Evolutionary conservation across 1,140 invertebrate genomes (phyloP), one percentile per base, ranked within the genome.

Genomic region (Portunus trituberculatus): DNA sequence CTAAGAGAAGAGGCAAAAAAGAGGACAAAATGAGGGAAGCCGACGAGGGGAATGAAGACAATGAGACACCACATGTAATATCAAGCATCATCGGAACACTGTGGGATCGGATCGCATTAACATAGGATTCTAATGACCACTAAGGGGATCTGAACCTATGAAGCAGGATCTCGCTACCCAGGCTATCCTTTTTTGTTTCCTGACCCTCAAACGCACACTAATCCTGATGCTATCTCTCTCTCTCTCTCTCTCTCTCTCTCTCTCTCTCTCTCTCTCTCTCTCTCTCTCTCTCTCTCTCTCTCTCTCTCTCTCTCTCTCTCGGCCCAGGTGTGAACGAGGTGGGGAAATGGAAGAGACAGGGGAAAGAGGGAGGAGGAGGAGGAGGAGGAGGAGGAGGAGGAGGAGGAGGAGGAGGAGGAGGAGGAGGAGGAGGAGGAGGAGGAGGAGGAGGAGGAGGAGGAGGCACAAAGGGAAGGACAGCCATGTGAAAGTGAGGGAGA

Each of bases 221-320:
- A 39, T 39, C 28, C 76, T 83, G 20, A n/a, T 29, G 20, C 76
- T 83, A 25, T 83, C 76, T 83, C 76, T 83, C 76, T 39, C 39
- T 83, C 76, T 83, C 76, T 83, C 76, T 83, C 76, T 83, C 76
- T 83, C 76, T 83, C 76, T 83, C 76, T 83, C 76, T n/a, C 20
- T 29, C 28, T 83, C 20, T 29, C 76, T 83, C 76, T 29, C 28
- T 83, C 28, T 83, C 76, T 83, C 76, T 83, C 76, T 83, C 76
- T 83, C 76, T 83, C 76, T 83, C 76, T 83, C 76, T 83, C 76
- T n/a, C 20, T 29, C 28, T 83, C 20, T 29, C 76, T 83, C 76
- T 29, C 28, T 83, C 28, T 83, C 76, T 83, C 76, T 29, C 20
- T n/a, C 20, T 83, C 20, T 25, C 20, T 83, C 28, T 83, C 28